phyloP scores from a whole-genome alignment of 2,888 invertebrate genomes.

The Xanthia icteritia region DNA sequence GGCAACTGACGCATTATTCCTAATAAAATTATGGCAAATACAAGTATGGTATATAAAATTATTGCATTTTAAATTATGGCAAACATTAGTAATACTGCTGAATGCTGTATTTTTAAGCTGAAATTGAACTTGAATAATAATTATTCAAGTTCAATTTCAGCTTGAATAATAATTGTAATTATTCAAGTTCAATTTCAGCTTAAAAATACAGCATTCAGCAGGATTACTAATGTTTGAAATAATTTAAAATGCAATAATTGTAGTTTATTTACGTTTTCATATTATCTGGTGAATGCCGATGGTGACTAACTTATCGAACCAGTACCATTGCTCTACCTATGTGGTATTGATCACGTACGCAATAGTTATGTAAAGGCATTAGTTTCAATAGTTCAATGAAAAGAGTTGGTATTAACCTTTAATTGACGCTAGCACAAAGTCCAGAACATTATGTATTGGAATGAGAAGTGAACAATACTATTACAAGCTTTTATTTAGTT shows the following conservation, averaged over 20 bases:
- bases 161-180: no score
- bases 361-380: neutral
- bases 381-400: constrained; percentile 18
- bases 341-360: constrained; percentile 17
- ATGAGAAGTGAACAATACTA: neutral
- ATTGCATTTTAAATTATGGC: no score
- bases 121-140: neutral
- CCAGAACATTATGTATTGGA: neutral
- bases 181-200: no score
- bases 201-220: no score
- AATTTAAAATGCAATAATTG: no score
- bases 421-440: constrained; percentile 11
- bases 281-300: neutral
- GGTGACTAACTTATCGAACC: neutral
- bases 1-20: no score
- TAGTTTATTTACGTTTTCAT: neutral
- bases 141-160: no score
- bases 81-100: no score
- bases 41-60: no score
- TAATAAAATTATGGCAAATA: no score
- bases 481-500: neutral
- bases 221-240: no score
- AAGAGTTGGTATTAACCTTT: constrained; percentile 3
- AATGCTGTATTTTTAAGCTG: neutral
- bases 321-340: neutral